Evolutionary conservation across 2,113 vertebrate genomes (phyloP), one percentile per base, ranked within the genome.

Genomic region (Tapirus terrestris): DNA sequence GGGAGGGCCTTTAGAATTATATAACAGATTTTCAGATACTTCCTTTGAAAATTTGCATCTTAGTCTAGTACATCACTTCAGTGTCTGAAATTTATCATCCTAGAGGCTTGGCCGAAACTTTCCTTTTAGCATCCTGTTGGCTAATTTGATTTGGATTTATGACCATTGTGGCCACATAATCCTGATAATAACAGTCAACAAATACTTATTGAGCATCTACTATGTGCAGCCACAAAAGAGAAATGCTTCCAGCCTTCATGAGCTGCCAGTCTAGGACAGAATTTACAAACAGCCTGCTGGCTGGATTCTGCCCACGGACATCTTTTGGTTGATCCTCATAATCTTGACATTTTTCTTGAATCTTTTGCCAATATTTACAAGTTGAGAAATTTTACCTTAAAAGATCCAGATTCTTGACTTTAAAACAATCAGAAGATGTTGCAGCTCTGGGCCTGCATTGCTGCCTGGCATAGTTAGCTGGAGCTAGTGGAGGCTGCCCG

Each of bases 131-230:
- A 45, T 90, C 45, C 51, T 61, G 21, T n/a, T 77, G 70, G 9
- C 12, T 91, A 27, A 65, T 92, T 77, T 76, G 61, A n/a, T 96
- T 68, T 84, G 65, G 67, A 58, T 88, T 91, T 72, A 67, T 94
- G 85, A 48, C 77, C 75, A 17, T 21, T 36, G 18, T 81, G 81
- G 27, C 14, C 51, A 96, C 73, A 77, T 75, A 56, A 75, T 61
- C 43, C 65, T 61, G n/a, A 39, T 75, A 87, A 48, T 67, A 91
- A n/a, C 45, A 76, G 43, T 65, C 39, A 60, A 5, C 82, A 85
- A 5, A 51, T 70, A 79, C 21, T 92, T 85, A 36, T 29, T 33
- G 29, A 90, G 25, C 21, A 51, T 9, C 43, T 63, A 6, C 67
- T 60, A 0, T 23, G 20, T 67, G 14, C 18, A 79, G 68, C 29